Evolutionary conservation across 2,113 vertebrate genomes (phyloP).

Genomic region (Pangasianodon hypophthalmus): DNA sequence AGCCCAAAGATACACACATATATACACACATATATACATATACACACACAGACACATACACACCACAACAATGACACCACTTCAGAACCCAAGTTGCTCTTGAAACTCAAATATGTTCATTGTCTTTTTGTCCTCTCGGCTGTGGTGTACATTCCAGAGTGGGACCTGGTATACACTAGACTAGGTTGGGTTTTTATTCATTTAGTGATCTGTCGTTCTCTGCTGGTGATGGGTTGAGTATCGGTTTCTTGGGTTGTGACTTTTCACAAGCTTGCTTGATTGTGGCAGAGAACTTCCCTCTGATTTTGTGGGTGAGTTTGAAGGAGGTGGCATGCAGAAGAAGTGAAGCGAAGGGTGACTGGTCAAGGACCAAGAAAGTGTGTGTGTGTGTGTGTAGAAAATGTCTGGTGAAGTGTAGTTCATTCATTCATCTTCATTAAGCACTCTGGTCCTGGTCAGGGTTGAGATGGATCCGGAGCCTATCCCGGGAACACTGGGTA

Average conservation of each 20-base stretch:
- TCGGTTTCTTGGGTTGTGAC: not conserved
- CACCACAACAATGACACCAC: conserved; percentile 41
- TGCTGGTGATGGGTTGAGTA: not conserved
- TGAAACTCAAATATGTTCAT: conserved; percentile 1
- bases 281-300: not conserved
- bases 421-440: not conserved
- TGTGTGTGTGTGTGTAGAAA: not conserved
- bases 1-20: not conserved
- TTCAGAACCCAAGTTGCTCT: conserved; percentile 26
- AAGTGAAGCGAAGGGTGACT: not conserved
- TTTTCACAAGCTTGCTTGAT: not conserved
- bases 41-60: conserved; percentile 28
- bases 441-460: not conserved
- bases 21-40: conserved; percentile 24
- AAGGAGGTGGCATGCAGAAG: not conserved
- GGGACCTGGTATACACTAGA: not conserved
- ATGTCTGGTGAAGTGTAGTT: not conserved
- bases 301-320: not conserved
- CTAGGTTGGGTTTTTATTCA: not conserved
- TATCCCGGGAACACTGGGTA: too few species aligned
- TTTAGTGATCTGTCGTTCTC: not conserved
- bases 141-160: not conserved
- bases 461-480: too few species aligned
- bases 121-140: conserved; percentile 11
- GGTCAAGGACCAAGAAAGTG: not conserved